These are phyloP conservation scores for Craterocephalus amniculus DNA, from an alignment of 2,797 vertebrate species.

Conservation along the genomic window DNA sequence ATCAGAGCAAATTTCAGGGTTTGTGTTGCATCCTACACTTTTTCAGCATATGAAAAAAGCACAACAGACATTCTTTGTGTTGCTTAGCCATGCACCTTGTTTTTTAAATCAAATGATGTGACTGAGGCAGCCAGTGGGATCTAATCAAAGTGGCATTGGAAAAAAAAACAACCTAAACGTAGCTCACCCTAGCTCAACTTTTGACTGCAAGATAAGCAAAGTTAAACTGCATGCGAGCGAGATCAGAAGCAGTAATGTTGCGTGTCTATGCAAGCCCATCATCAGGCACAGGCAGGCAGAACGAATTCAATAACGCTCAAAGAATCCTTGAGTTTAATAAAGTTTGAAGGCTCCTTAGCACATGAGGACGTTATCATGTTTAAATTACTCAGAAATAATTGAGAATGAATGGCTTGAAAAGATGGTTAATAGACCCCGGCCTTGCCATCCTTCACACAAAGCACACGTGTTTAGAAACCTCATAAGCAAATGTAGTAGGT, in stretches of 20 bases:
- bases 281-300: slow-evolving; percentile 26
- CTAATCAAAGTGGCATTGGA: neutral
- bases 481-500: slow-evolving; percentile 8
- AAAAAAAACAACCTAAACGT: neutral
- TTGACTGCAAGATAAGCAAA: slow-evolving; percentile 21
- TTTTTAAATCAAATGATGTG: neutral
- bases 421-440: slow-evolving; percentile 30
- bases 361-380: slow-evolving; percentile 50
- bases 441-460: slow-evolving; percentile 17
- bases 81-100: neutral
- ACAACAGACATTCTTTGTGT: neutral
- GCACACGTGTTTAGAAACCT: slow-evolving; percentile 28
- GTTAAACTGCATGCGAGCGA: slow-evolving; percentile 30
- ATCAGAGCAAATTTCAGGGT: slow-evolving; percentile 18
- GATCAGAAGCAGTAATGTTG: slow-evolving; percentile 30
- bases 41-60: neutral
- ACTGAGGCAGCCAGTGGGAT: neutral
- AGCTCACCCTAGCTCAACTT: slow-evolving; percentile 21
- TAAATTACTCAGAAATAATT: slow-evolving; percentile 57
- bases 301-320: slow-evolving; percentile 55
- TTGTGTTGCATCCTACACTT: slow-evolving; percentile 1
- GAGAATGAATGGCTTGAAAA: slow-evolving; percentile 50
- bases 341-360: slow-evolving; percentile 48
- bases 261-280: slow-evolving; percentile 29
- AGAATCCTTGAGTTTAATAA: slow-evolving; percentile 47